These are phyloP conservation scores for Azorinus chamasolen DNA, from an alignment of 2,888 invertebrate genomes.

Conservation along the genomic window DNA sequence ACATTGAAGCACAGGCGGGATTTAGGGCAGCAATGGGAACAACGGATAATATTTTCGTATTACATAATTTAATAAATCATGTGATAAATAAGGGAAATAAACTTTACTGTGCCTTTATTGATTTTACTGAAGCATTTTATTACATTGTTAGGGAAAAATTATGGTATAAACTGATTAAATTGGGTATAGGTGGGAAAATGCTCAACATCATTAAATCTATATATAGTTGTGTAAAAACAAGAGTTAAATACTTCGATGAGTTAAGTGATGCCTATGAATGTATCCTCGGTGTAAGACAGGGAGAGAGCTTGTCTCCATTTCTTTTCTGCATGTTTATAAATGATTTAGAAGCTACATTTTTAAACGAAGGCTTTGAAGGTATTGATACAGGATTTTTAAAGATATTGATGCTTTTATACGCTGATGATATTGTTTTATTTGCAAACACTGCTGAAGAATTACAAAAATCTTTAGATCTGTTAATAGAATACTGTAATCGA, in stretches of 20 bases:
- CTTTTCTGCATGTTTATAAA: constrained; percentile 31
- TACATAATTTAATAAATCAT: constrained; percentile 34
- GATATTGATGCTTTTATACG: constrained; percentile 23
- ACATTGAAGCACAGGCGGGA: no score
- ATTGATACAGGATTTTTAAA: constrained; percentile 15
- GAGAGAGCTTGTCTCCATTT: constrained; percentile 46
- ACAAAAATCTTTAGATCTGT: constrained; percentile 14
- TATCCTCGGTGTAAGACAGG: constrained; percentile 42
- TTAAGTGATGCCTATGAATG: constrained; percentile 28
- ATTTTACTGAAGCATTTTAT: constrained; percentile 45
- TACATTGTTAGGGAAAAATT: constrained; percentile 27
- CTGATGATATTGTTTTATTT: constrained; percentile 29
- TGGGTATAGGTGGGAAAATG: constrained; percentile 33
- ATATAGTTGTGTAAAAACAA: no score
- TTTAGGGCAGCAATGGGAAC: no score
- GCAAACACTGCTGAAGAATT: constrained; percentile 11
- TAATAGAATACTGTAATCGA: constrained; percentile 11
- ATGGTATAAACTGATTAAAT: constrained; percentile 48
- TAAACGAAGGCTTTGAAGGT: no score
- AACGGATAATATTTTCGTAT: no score
- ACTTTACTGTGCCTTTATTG: no score
- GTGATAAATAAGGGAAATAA: constrained; percentile 15
- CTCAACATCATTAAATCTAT: constrained; percentile 37
- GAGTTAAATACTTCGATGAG: no score
- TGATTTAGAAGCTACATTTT: no score